Conservation (phyloP, 2,888 invertebrate species). For the Trachelus stipa region DNA sequence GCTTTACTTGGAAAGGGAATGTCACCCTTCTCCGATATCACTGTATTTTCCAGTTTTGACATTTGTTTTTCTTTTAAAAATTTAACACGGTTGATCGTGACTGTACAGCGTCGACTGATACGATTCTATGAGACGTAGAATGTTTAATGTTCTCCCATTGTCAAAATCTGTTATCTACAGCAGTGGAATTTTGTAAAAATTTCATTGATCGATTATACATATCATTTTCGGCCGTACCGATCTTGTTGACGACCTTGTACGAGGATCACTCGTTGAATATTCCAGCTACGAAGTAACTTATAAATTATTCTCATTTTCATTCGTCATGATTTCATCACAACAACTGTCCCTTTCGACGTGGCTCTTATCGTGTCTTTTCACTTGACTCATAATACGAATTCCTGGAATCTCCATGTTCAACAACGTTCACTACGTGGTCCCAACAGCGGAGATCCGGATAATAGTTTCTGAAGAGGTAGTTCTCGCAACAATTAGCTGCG, state of each 20-base stretch:
- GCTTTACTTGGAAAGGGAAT: constrained; percentile 37
- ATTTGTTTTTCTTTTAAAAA: not conserved
- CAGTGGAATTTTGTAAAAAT: not conserved
- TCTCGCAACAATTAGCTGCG: constrained; percentile 59
- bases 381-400: not conserved
- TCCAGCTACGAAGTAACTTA: not conserved
- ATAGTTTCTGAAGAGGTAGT: constrained; percentile 61
- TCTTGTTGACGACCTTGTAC: not conserved
- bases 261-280: not conserved
- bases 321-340: not conserved
- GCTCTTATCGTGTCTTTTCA: not conserved
- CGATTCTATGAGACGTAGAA: not conserved
- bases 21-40: constrained; percentile 15
- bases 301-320: not conserved
- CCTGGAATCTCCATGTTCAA: not conserved
- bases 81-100: not conserved
- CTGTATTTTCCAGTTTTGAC: not conserved
- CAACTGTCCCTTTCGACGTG: not conserved
- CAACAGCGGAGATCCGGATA: constrained; percentile 25
- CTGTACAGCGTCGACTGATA: no score
- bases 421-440: not conserved
- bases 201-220: not conserved
- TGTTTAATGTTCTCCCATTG: not conserved
- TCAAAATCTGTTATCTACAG: not conserved
- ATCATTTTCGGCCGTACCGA: not conserved